Base-by-base conservation (phyloP, 2,888 invertebrate species). In the Hetaerina titia region DNA sequence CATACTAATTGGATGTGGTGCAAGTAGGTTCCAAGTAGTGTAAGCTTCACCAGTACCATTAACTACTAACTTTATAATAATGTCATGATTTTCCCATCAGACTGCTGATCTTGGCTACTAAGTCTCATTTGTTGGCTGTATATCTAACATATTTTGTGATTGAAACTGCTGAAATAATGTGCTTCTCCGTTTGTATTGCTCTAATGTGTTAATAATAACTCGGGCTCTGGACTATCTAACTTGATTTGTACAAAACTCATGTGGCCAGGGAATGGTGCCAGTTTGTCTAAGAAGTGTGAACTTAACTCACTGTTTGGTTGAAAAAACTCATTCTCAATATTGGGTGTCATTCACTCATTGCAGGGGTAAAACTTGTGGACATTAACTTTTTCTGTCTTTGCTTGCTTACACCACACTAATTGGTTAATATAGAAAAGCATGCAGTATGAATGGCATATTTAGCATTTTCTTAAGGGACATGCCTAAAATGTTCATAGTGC, bases 401-500 rank as follows among this genome's bases (percentile, higher is more conserved):
- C 31, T 31, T 81, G 31, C 81, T 81, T 81, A 7, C 81, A 81
- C 81, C 81, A 92, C 56, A n/a, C 92, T 74, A 74, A 92, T n/a
- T 45, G 92, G 64, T 57, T 92, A 92, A 11, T n/a, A 45, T 92
- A 92, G 90, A 63, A 56, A 92, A 92, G 92, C 92, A 92, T 92
- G 92, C 22, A 69, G 74, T 56, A 25, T 57, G 92, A 69, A 92
- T 69, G 64, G 92, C 92, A 69, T 92, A 57, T 81, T 60, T 56
- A 69, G 96, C 96, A 96, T 81, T 13, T 31, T 31, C 74, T 81
- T 69, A 88, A 63, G n/a, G 69, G 69, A 74, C 89, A 64, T 74
- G 58, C 58, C 57, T 57, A 88, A 94, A 56, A 57, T 87, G 63
- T 63, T 94, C 87, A 64, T 45, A 63, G 64, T 56, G 57, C 64